These are phyloP conservation scores for Vireo altiloquus DNA, from an alignment of 2,113 vertebrate species.

Conservation along the genomic window DNA sequence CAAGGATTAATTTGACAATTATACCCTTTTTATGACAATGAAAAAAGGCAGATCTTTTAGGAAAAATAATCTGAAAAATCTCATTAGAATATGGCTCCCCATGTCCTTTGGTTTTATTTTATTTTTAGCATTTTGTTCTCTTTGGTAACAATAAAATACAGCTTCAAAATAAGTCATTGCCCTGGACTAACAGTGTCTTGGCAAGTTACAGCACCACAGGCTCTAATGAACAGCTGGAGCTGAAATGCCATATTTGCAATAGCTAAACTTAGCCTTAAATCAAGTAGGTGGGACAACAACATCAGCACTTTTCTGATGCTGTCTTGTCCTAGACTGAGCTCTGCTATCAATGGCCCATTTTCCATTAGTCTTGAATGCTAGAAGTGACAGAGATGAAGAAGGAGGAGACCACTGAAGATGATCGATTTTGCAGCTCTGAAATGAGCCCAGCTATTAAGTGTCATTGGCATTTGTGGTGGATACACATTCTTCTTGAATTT, in stretches of 20 bases:
- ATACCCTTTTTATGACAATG: neutral
- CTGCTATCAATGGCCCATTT: neutral
- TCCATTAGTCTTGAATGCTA: neutral
- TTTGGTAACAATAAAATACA: neutral
- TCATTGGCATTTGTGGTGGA: conserved; percentile 22
- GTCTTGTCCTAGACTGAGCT: neutral
- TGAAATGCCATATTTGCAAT: neutral
- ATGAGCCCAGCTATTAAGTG: conserved; percentile 28
- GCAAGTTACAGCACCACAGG: neutral
- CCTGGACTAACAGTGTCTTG: neutral
- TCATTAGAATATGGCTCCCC: neutral
- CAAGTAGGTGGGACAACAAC: neutral
- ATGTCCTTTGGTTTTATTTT: neutral
- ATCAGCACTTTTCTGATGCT: neutral
- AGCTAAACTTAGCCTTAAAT: neutral
- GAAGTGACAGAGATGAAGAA: conserved; percentile 37
- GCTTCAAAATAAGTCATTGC: neutral
- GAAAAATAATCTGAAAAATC: neutral
- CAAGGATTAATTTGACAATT: conserved; percentile 28
- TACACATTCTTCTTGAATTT: neutral
- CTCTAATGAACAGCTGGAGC: neutral
- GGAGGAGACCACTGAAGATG: neutral
- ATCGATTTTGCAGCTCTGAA: conserved; percentile 32
- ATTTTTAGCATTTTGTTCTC: neutral
- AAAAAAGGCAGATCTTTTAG: neutral